Conservation (phyloP, 2,888 invertebrate species). For the Coremacera marginata region DNA sequence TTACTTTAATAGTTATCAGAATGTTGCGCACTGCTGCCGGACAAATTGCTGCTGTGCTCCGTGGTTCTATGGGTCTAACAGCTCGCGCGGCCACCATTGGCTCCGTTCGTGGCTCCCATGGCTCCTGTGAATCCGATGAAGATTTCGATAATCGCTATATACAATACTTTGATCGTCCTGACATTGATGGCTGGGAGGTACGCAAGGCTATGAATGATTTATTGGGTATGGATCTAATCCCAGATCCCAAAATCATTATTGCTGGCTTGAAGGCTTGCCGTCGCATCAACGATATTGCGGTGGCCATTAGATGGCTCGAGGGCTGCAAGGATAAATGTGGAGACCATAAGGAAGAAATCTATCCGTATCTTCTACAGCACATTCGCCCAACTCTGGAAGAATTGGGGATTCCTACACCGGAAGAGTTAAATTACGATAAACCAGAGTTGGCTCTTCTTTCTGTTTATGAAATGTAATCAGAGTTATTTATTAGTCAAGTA, state of each 20-base stretch:
- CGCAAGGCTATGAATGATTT: conserved; percentile 92
- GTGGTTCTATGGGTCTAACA: conserved; percentile 59
- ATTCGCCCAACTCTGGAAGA: conserved; percentile 93
- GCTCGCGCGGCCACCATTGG: conserved; percentile 59
- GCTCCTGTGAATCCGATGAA: conserved; percentile 81
- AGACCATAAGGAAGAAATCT: conserved; percentile 79
- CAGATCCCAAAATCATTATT: conserved; percentile 89
- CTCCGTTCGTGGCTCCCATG: conserved; percentile 68
- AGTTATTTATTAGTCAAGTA: conserved; percentile 10
- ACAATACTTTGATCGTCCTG: conserved; percentile 84
- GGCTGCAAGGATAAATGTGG: conserved; percentile 92
- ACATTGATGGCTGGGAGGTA: conserved; percentile 95
- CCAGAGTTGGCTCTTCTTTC: conserved; percentile 90
- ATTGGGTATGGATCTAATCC: conserved; percentile 90
- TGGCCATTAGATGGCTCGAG: conserved; percentile 94
- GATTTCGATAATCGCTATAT: conserved; percentile 88
- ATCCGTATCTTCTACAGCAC: conserved; percentile 90
- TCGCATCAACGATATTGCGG: conserved; percentile 91
- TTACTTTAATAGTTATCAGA: conserved; percentile 51
- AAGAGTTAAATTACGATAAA: conserved; percentile 96
- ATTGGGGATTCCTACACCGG: conserved; percentile 92
- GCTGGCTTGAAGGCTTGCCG: conserved; percentile 93
- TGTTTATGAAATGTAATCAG: conserved; percentile 74
- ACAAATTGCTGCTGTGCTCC: conserved; percentile 68
- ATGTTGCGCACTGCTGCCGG: conserved; percentile 72